Evolutionary conservation across 2,797 vertebrate species (phyloP).

Genomic region (Yasuhikotakia modesta): DNA sequence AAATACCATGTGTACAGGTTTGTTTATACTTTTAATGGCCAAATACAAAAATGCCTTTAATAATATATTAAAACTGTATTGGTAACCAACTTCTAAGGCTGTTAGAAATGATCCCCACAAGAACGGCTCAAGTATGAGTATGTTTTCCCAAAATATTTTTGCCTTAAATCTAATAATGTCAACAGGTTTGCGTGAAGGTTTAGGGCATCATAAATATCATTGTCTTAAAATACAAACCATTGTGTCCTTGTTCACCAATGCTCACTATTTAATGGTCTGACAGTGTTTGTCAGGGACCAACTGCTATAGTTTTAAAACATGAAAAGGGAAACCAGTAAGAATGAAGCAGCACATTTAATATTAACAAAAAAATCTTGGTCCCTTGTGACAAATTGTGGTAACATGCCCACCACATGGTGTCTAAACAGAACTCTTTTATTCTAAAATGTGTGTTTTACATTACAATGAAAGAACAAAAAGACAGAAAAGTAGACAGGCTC

Average conservation of each 20-base stretch:
- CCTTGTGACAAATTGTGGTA: neutral
- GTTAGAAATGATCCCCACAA: too few species aligned
- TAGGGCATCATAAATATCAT: neutral
- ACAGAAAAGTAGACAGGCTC: constrained; percentile 1
- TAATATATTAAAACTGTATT: too few species aligned
- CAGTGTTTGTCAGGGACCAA: neutral
- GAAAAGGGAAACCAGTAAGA: too few species aligned
- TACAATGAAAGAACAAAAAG: neutral
- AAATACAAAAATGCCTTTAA: too few species aligned
- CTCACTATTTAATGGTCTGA: neutral
- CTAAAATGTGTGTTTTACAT: constrained; percentile 28
- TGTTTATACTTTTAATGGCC: too few species aligned
- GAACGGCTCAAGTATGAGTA: too few species aligned
- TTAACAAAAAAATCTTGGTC: neutral
- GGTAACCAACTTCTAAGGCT: too few species aligned
- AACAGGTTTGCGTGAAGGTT: neutral
- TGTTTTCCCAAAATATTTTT: too few species aligned
- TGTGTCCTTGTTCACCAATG: neutral
- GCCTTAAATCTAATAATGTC: neutral
- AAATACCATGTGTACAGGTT: neutral
- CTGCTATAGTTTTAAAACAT: neutral
- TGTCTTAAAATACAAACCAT: neutral
- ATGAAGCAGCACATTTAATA: too few species aligned
- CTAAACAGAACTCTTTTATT: constrained; percentile 1
- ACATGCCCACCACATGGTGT: neutral